phyloP scores from a whole-genome alignment of 2,888 invertebrate genomes.

The Trissolcus brochymenae region DNA sequence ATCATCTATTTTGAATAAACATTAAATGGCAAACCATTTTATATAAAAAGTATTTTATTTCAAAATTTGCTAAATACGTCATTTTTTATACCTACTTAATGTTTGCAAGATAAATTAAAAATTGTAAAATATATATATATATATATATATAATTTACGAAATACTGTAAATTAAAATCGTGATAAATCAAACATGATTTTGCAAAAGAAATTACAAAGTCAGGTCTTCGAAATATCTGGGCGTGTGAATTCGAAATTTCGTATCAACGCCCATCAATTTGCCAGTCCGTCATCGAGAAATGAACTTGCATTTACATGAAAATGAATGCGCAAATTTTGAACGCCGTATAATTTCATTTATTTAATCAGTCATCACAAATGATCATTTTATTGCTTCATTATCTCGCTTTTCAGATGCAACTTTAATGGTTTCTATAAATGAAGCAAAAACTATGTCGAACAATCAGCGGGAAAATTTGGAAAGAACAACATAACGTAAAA shows the following conservation, averaged over 20 bases:
- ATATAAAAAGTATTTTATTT: too few species aligned
- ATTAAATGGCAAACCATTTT: too few species aligned
- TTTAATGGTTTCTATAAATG: not conserved
- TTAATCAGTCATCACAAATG: conserved; percentile 20
- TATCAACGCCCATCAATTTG: conserved; percentile 26
- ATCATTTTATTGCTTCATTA: conserved; percentile 15
- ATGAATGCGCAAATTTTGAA: conserved; percentile 14
- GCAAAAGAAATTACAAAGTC: conserved; percentile 16
- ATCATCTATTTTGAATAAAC: too few species aligned
- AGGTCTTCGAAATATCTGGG: conserved; percentile 8
- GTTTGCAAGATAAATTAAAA: too few species aligned
- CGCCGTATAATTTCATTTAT: conserved; percentile 17
- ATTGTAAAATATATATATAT: too few species aligned
- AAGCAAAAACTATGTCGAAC: not conserved
- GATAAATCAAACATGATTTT: conserved; percentile 26
- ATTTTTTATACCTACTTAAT: too few species aligned
- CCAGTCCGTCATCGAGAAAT: conserved; percentile 22
- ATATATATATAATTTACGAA: too few species aligned
- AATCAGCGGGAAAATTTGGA: too few species aligned
- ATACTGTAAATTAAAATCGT: conserved; percentile 3
- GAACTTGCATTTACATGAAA: conserved; percentile 33
- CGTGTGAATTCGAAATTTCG: conserved; percentile 34
- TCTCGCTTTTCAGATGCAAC: not conserved
- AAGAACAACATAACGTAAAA: too few species aligned
- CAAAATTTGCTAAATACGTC: too few species aligned